These are phyloP conservation scores for Rallus crepitans DNA, from an alignment of 2,797 vertebrate species.

Conservation along the genomic window DNA sequence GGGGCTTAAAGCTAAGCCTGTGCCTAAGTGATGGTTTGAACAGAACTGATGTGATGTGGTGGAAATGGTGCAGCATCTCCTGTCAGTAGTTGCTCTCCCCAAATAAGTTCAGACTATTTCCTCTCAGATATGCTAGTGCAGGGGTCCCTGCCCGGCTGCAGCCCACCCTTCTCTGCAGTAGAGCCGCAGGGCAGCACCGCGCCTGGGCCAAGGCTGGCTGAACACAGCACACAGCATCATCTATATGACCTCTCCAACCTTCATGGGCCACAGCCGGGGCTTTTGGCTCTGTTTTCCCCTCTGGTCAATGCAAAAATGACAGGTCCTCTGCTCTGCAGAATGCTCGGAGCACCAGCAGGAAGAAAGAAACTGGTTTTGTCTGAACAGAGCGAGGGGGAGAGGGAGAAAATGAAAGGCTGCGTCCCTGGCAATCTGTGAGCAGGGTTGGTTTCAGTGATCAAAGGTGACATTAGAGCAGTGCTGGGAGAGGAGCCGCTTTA, in stretches of 20 bases:
- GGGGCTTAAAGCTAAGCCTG: not conserved
- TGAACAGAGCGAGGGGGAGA: not conserved
- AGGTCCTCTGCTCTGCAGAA: slow-evolving; percentile 1
- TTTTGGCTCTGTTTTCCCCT: not conserved
- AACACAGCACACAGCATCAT: not conserved
- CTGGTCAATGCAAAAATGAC: not conserved
- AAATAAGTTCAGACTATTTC: not conserved
- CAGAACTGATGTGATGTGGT: not conserved
- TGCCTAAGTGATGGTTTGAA: not conserved
- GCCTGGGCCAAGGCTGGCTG: not conserved
- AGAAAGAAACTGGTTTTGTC: slow-evolving; percentile 4
- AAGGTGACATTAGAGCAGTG: slow-evolving; percentile 17
- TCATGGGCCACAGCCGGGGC: not conserved
- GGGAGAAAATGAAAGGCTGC: not conserved
- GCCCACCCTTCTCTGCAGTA: not conserved
- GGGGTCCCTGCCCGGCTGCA: not conserved
- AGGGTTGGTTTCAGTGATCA: slow-evolving; percentile 48
- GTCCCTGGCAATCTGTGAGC: slow-evolving; percentile 9
- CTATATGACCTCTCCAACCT: not conserved
- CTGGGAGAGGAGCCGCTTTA: slow-evolving; percentile 28
- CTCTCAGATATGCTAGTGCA: not conserved
- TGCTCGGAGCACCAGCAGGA: not conserved
- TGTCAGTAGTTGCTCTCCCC: not conserved
- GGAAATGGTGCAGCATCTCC: not conserved
- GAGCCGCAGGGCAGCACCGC: not conserved